Evolutionary conservation across 1,140 invertebrate genomes (phyloP), one percentile per base, ranked within the genome.

Genomic region (Leptopilina boulardi): DNA sequence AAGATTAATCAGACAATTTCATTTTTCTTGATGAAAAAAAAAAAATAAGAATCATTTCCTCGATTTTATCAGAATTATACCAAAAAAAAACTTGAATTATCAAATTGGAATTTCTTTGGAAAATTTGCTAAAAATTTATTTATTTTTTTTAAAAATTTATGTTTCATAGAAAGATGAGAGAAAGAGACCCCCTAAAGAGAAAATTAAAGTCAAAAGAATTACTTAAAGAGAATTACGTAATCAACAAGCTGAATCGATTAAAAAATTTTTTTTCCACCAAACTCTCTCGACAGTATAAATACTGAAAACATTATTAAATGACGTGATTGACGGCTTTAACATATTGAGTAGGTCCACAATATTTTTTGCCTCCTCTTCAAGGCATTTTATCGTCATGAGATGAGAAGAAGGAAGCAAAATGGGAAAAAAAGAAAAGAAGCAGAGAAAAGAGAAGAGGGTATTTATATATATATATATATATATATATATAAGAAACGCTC

Each of bases 1-100:
- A 0, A 5, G 56, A 77, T 78, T 70, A 78, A 80, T 76, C 73
- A 76, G 71, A 71, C 71, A 76, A 77, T 80, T 76, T 78, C 74
- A 41, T 21, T 75, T 23, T 47, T 75, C 54, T 2, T n/a, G 15
- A 70, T 34, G 2, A 34, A 34, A n/a, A n/a, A n/a, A n/a, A n/a
- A n/a, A n/a, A n/a, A n/a, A n/a, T n/a, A n/a, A n/a, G n/a, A n/a
- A n/a, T n/a, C n/a, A n/a, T n/a, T n/a, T 70, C 21, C 9, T 6
- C 9, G 19, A 30, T 73, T 73, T 73, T 41, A 26, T 54, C 11
- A 54, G 18, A n/a, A n/a, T n/a, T n/a, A n/a, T n/a, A n/a, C n/a
- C n/a, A n/a, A n/a, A n/a, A n/a, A n/a, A n/a, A n/a, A n/a, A n/a
- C n/a, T n/a, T n/a, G n/a, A n/a, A n/a, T n/a, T n/a, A n/a, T n/a